Evolutionary conservation across 2,888 invertebrate species (phyloP).

Genomic region (Coleophora deauratella): DNA sequence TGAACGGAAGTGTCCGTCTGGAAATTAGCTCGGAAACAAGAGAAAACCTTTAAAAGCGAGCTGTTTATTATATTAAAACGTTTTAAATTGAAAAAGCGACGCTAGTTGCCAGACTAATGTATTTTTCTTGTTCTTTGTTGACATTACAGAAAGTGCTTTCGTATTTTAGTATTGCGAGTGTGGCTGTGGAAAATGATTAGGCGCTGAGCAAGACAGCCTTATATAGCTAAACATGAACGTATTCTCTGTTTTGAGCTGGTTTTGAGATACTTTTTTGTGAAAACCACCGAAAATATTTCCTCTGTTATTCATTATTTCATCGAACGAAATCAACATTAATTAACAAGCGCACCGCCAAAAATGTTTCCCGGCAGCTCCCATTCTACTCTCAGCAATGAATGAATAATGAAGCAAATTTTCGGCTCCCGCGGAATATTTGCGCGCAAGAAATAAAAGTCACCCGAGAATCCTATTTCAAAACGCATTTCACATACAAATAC

Average conservation of each 20-base stretch:
- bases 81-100: constrained; percentile 50
- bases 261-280: no score
- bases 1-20: constrained; percentile 70
- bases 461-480: constrained; percentile 65
- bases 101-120: constrained; percentile 41
- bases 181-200: not conserved
- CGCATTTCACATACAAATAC: constrained; percentile 74
- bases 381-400: constrained; percentile 16
- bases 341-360: constrained; percentile 8
- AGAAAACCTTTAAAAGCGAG: constrained; percentile 64
- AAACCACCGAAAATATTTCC: no score
- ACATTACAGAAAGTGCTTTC: constrained; percentile 23
- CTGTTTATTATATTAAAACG: constrained; percentile 64
- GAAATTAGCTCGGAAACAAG: constrained; percentile 69
- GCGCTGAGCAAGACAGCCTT: no score
- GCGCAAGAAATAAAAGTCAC: constrained; percentile 56
- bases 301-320: constrained; percentile 1
- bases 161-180: constrained; percentile 26
- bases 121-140: constrained; percentile 43
- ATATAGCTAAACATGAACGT: no score
- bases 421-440: constrained; percentile 15
- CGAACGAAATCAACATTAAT: constrained; percentile 13
- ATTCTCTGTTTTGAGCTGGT: no score
- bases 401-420: constrained; percentile 27
- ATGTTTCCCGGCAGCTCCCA: constrained; percentile 12